Percentiles rank a stretch among this genome's conserved stretches.
phyloP scores from a whole-genome alignment of 2,113 vertebrate genomes.

The Brachionichthys hirsutus region DNA sequence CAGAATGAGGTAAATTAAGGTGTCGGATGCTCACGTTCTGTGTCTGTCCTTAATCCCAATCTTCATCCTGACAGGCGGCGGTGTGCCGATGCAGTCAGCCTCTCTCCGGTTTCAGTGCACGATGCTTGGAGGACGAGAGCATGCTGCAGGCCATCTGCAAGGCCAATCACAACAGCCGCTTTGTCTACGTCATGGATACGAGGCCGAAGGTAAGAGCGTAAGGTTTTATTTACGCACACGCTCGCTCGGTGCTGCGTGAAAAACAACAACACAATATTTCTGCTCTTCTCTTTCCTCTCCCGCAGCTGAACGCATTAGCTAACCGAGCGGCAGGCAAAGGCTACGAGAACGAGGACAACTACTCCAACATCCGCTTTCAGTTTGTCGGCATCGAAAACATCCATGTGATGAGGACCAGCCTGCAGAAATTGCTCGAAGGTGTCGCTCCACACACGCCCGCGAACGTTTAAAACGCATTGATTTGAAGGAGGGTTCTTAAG shows the following conservation, averaged over 20 bases:
- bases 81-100: slow-evolving; percentile 98
- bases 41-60: background rate
- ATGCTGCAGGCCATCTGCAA: slow-evolving; percentile 96
- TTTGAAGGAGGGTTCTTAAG: background rate
- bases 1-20: too few species aligned
- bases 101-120: slow-evolving; percentile 95
- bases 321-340: slow-evolving; percentile 98
- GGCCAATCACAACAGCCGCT: slow-evolving; percentile 89
- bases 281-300: background rate
- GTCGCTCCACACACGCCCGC: background rate
- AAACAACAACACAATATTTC: background rate
- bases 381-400: slow-evolving; percentile 99
- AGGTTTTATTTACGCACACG: background rate
- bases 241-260: background rate
- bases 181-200: slow-evolving; percentile 96
- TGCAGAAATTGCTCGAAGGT: slow-evolving; percentile 97
- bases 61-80: slow-evolving; percentile 80
- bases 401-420: slow-evolving; percentile 95
- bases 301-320: slow-evolving; percentile 92
- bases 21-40: background rate
- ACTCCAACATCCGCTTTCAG: slow-evolving; percentile 98
- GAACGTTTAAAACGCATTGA: background rate
- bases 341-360: slow-evolving; percentile 99
- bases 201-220: slow-evolving; percentile 85
- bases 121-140: slow-evolving; percentile 95